Evolutionary conservation across 2,113 vertebrate genomes (phyloP).

Genomic region (Prolemur simus): DNA sequence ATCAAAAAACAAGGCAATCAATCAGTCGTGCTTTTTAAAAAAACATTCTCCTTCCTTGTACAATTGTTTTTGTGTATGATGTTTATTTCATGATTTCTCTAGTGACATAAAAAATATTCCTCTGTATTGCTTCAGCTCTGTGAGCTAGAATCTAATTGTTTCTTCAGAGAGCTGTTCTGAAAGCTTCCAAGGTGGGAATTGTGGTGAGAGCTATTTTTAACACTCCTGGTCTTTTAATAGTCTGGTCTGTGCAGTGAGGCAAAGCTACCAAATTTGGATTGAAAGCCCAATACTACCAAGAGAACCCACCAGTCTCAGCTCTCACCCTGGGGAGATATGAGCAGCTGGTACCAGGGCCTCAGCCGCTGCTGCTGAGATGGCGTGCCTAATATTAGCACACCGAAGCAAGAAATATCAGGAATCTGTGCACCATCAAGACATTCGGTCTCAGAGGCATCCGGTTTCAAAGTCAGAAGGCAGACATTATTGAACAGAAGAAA

Average conservation of each 20-base stretch:
- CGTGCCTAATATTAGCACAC: neutral
- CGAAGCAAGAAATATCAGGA: neutral
- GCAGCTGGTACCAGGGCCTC: neutral
- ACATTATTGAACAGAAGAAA: neutral
- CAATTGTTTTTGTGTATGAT: neutral
- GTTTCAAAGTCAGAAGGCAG: neutral
- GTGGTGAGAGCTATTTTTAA: constrained; percentile 48
- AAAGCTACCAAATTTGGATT: neutral
- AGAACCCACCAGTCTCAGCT: neutral
- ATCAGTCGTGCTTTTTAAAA: neutral
- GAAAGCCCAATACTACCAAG: neutral
- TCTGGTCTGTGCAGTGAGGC: neutral
- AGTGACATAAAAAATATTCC: neutral
- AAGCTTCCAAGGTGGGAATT: neutral
- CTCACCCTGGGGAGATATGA: neutral
- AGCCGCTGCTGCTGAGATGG: neutral
- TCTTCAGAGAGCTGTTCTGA: constrained; percentile 29
- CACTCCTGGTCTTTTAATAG: neutral
- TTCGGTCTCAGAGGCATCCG: neutral
- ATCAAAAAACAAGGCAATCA: neutral
- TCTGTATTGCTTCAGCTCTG: neutral
- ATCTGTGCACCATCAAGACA: neutral
- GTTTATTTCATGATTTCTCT: neutral
- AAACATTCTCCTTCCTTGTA: neutral
- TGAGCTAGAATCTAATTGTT: neutral